Evolutionary conservation across 2,797 vertebrate genomes (phyloP).

Genomic region (Pseudocheirus occidentalis): DNA sequence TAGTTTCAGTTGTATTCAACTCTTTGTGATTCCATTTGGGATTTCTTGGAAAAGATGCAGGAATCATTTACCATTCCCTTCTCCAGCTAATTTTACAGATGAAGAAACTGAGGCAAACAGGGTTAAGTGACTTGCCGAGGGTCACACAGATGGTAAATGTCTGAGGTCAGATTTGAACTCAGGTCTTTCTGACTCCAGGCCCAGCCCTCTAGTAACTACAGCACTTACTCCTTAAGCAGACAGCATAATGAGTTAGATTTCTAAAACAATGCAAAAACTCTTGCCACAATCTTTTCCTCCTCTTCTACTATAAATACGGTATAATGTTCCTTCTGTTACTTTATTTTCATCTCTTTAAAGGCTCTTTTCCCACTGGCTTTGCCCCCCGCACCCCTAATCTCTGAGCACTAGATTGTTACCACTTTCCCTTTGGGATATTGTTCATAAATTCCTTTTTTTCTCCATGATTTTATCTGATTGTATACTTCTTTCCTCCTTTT

Average conservation of each 20-base stretch:
- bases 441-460: neutral
- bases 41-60: neutral
- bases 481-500: neutral
- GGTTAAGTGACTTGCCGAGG: neutral
- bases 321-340: neutral
- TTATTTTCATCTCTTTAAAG: neutral
- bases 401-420: neutral
- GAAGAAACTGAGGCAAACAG: neutral
- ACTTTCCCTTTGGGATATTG: neutral
- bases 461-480: neutral
- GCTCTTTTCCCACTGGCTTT: neutral
- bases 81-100: neutral
- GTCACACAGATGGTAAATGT: slow-evolving; percentile 2
- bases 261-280: neutral
- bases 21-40: neutral
- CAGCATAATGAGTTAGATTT: neutral
- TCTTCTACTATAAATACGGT: neutral
- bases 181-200: neutral
- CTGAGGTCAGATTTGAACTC: slow-evolving; percentile 16
- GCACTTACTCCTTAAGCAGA: neutral
- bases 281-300: neutral
- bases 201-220: neutral
- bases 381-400: neutral
- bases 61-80: neutral
- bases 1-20: neutral